Evolutionary conservation across 35 echinoderm and acorn worm genomes (phyloP), one percentile per base, ranked within the genome.

Genomic region (Strongylocentrotus purpuratus): DNA sequence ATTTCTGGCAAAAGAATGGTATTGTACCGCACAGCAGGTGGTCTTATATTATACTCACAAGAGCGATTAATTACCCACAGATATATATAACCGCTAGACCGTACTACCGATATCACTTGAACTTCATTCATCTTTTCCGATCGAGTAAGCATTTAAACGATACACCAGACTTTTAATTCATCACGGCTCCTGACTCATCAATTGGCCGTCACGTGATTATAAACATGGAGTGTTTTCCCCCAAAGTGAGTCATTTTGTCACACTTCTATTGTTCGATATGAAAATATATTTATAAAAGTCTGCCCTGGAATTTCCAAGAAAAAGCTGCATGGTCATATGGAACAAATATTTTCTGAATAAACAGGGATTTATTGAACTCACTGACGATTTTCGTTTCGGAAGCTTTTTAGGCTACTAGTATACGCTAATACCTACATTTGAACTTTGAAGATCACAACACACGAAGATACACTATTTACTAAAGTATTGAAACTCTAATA

Each of bases 121-220:
- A 78, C 65, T 78, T 78, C 65, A 78, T 78, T 78, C 65, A 78
- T 78, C 20, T 78, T 78, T 78, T 78, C 65, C 65, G 65, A n/a
- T 78, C 20, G 65, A 78, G 65, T 78, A 78, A 22, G 65, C 65
- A 7, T 28, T 28, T 78, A 55, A 55, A 14, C 50, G 50, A 55
- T 55, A 55, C 11, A 78, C 20, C 65, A 78, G 65, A 78, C 20
- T 78, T 78, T n/a, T 8, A 78, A 78, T 78, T 78, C 65, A 78
- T n/a, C 65, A 31, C 20, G 65, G 65, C 28, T 78, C 28, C 15
- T 78, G 65, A 78, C 65, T 78, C 65, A 78, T n/a, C 22, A n/a
- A n/a, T 78, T 4, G 65, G 65, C 6, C 22, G 65, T 78, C 65
- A 78, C 65, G 65, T 78, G 65, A 78, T 78, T 78, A 78, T 78